Percentiles rank a stretch among this genome's conserved stretches.
phyloP scores from a whole-genome alignment of 2,113 vertebrate species.

The Reinhardtius hippoglossoides region DNA sequence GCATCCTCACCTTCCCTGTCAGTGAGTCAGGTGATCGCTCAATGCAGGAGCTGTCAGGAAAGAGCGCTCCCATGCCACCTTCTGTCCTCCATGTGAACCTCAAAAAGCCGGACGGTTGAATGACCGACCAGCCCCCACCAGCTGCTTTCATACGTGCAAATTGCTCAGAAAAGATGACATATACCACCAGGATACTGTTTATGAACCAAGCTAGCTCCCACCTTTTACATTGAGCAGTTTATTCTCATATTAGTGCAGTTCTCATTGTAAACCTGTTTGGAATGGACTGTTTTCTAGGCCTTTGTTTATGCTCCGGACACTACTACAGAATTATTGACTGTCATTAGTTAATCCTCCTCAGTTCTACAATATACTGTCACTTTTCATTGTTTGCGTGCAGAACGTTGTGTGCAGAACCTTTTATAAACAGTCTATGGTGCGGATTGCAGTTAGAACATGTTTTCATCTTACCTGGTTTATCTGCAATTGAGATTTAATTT shows the following conservation, averaged over 20 bases:
- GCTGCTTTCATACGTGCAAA: not conserved
- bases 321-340: too few species aligned
- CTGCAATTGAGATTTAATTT: too few species aligned
- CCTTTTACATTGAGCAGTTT: not conserved
- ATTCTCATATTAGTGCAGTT: not conserved
- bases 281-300: too few species aligned
- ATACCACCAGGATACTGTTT: not conserved
- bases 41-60: not conserved
- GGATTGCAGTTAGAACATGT: too few species aligned
- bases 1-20: not conserved
- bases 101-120: not conserved
- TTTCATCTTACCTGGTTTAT: too few species aligned
- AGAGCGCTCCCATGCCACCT: not conserved
- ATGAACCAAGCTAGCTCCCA: not conserved
- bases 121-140: not conserved
- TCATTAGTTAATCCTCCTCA: too few species aligned
- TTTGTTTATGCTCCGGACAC: too few species aligned
- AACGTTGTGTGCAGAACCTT: too few species aligned
- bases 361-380: too few species aligned
- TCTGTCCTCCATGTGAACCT: conserved; percentile 11
- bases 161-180: not conserved
- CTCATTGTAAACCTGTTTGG: too few species aligned
- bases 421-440: too few species aligned
- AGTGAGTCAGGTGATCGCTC: not conserved
- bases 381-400: too few species aligned